Conservation (phyloP, 2,113 vertebrate genomes). For the Brienomyrus brachyistius region DNA sequence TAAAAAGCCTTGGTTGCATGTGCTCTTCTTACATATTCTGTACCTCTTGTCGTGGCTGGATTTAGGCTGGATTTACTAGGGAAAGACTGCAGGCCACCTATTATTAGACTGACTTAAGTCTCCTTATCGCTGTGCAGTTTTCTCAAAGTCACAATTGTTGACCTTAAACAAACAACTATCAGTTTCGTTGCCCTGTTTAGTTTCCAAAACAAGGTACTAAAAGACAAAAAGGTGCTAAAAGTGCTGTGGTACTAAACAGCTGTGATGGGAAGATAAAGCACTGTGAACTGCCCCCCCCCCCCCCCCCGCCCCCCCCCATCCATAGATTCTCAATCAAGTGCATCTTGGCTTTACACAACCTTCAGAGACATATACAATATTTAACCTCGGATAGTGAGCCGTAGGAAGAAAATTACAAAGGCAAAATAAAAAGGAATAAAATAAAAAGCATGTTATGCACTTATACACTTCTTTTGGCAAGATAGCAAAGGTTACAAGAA, state of each 20-base stretch:
- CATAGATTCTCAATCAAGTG: neutral
- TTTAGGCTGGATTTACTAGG: neutral
- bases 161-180: neutral
- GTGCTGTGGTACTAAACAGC: neutral
- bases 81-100: neutral
- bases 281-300: neutral
- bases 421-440: neutral
- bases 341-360: neutral
- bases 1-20: neutral
- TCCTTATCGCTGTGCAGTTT: neutral
- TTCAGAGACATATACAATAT: neutral
- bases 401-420: neutral
- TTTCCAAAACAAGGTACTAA: neutral
- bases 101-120: neutral
- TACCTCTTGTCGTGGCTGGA: neutral
- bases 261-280: neutral
- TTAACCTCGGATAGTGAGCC: neutral
- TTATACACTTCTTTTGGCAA: neutral
- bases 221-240: neutral
- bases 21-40: neutral
- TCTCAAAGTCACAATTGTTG: neutral
- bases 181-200: neutral
- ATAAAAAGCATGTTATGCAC: neutral
- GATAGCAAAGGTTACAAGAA: neutral
- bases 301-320: neutral